Base-by-base conservation (phyloP, 2,888 invertebrate species). In the Caenorhabditis afra region DNA sequence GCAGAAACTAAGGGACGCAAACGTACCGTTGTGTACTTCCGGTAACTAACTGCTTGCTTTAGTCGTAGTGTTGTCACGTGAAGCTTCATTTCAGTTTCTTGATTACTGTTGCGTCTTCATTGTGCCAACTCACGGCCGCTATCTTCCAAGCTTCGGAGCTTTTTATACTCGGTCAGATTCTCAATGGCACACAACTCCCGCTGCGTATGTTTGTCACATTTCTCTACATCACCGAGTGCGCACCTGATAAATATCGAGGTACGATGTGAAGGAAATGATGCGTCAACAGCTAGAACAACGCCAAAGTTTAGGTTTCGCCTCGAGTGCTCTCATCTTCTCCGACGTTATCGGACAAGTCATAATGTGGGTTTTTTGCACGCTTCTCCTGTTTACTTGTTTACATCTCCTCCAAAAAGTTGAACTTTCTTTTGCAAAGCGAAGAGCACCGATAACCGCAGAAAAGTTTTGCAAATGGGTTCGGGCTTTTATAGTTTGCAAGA, bases 161-260 rank as follows among this genome's bases (percentile, higher is more conserved):
- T 0, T 83, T 77, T 37, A 47, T 81, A 7, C 39, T 83, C 37
- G 77, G 66, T 11, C 78, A 79, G 35, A 29, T 70, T 10, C 7
- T 75, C 16, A 58, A 61, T 20, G 78, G 79, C 1, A 14, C 52
- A 0, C 57, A 62, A 14, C 11, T 67, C 0, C 79, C 79, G 1
- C n/a, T 81, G 1, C 53, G 66, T 0, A 62, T 67, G 39, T 79
- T 79, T 37, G 77, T 77, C 2, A 75, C 75, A 1, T 16, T 64
- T 7, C 20, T 83, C 1, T 83, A 62, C 47, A 59, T 83, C 20
- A 74, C 73, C 0, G 83, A 83, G 52, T 80, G 81, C 58, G 66
- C 80, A 18, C 75, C 83, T 29, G 83, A 83, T 41, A 58, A 66
- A 18, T 59, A 53, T 23, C 29, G 79, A 79, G 79, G 79, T 75